Conservation (phyloP, 2,888 invertebrate species). For the Fabriciana adippe region DNA sequence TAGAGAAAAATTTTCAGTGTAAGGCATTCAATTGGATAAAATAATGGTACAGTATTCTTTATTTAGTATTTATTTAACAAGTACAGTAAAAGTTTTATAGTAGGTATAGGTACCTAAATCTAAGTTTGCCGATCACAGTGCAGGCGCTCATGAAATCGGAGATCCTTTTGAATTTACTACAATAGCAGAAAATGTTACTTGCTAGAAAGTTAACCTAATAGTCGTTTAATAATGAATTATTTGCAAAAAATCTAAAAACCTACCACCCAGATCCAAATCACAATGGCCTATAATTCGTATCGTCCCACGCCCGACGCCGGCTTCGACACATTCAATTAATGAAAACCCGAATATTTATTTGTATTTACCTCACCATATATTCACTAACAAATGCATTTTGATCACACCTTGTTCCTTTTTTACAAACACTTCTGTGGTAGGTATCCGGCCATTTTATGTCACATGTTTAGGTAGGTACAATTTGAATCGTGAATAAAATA, state of each 20-base stretch:
- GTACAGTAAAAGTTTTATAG: no score
- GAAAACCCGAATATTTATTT: slow-evolving; percentile 50
- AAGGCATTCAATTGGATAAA: no score
- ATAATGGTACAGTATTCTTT: no score
- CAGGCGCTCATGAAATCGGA: no score
- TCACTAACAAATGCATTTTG: slow-evolving; percentile 37
- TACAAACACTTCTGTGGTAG: slow-evolving; percentile 33
- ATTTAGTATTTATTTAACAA: no score
- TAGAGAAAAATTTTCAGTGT: no score
- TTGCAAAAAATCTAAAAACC: slow-evolving; percentile 42
- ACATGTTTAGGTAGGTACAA: slow-evolving; percentile 18
- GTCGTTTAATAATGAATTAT: slow-evolving; percentile 29
- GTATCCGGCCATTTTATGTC: slow-evolving; percentile 29
- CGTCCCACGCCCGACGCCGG: slow-evolving; percentile 59
- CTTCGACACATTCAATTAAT: slow-evolving; percentile 56
- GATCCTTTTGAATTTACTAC: no score
- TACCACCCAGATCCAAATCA: slow-evolving; percentile 59
- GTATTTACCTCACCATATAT: slow-evolving; percentile 41
- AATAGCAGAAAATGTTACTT: no score
- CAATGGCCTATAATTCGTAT: slow-evolving; percentile 65
- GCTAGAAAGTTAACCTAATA: neutral
- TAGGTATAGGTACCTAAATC: no score
- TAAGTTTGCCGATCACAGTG: no score
- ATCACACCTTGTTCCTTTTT: slow-evolving; percentile 29
- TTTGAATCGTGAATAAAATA: slow-evolving; percentile 1